phyloP scores from a whole-genome alignment of 2,113 vertebrate species.

The Elgaria multicarinata region DNA sequence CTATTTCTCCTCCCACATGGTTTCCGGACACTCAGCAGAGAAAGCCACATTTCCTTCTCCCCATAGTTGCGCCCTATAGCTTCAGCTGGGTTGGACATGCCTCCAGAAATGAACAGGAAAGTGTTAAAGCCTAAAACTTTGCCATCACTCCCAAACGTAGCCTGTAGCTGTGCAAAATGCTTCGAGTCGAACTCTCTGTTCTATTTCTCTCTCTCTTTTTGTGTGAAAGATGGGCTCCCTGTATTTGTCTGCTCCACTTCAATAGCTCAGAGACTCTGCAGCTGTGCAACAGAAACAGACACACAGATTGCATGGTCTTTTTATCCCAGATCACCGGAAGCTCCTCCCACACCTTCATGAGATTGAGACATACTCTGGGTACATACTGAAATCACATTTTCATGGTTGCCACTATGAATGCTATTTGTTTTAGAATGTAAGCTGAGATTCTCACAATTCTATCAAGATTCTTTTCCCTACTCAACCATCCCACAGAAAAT shows the following conservation, averaged over 20 bases:
- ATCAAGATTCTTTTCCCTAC: neutral
- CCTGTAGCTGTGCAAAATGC: no score
- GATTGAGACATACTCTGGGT: neutral
- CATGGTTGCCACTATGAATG: neutral
- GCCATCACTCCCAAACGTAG: neutral
- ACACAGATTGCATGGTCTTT: neutral
- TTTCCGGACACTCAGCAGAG: neutral
- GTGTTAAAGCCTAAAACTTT: neutral
- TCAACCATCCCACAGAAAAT: neutral
- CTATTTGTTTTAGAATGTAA: neutral
- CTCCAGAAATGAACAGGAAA: neutral
- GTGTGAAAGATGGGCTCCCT: neutral
- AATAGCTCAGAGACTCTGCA: neutral
- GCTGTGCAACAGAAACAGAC: neutral
- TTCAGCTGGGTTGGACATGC: neutral
- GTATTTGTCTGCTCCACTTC: neutral
- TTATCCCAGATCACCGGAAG: neutral
- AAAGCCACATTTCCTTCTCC: neutral
- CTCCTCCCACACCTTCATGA: neutral
- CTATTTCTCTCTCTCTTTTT: neutral
- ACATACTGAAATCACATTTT: constrained; percentile 10
- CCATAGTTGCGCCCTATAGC: neutral
- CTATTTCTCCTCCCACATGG: neutral
- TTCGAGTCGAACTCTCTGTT: no score
- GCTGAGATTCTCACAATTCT: neutral